These are phyloP conservation scores for Chondrilla cf. caribensis DNA, from an alignment of 37 sponge, comb jelly and placozoan species.

Conservation along the genomic window DNA sequence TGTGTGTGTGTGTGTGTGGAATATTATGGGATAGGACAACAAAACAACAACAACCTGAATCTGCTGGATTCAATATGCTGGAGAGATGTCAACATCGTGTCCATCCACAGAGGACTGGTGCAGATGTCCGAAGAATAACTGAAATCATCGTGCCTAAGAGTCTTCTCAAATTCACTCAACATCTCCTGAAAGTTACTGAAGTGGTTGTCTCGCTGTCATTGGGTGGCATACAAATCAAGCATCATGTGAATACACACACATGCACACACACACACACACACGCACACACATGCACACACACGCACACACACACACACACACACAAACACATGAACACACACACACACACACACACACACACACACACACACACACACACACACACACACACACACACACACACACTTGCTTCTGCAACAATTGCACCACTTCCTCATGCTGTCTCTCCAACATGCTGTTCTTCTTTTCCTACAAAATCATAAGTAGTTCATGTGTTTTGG, in stretches of 20 bases:
- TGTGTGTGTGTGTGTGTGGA: too few species aligned
- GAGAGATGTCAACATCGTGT: constrained; percentile 61
- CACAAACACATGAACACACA: too few species aligned
- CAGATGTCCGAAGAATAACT: constrained; percentile 61
- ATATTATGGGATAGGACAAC: too few species aligned
- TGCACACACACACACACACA: too few species aligned
- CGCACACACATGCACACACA: too few species aligned
- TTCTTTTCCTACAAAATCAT: constrained; percentile 44
- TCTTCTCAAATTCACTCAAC: constrained; percentile 72
- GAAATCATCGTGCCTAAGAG: constrained; percentile 78
- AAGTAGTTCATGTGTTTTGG: too few species aligned
- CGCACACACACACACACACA: too few species aligned
- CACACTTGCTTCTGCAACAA: constrained; percentile 63
- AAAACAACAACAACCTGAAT: too few species aligned
- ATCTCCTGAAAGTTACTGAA: constrained; percentile 71
- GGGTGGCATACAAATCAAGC: background rate
- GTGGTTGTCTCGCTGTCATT: constrained; percentile 47
- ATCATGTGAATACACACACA: background rate
- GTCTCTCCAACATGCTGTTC: constrained; percentile 42
- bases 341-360: too few species aligned
- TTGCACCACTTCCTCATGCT: constrained; percentile 66
- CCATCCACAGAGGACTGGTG: constrained; percentile 63
- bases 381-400: too few species aligned
- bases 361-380: too few species aligned
- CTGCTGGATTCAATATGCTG: constrained; percentile 53